Evolutionary conservation across 2,888 invertebrate genomes (phyloP).

Genomic region (Ochlodes sylvanus): DNA sequence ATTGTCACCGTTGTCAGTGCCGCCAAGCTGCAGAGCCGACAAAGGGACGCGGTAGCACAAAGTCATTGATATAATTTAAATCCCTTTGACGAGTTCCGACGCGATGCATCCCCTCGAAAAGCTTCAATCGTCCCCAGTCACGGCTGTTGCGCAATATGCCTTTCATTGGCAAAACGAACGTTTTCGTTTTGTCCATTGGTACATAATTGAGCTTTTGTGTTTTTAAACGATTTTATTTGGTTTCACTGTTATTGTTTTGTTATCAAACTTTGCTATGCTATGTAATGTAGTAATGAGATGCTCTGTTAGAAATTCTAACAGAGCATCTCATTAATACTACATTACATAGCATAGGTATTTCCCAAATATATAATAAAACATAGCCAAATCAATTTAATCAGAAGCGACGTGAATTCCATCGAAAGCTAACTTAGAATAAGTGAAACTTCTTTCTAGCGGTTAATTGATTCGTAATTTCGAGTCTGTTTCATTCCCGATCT

Average conservation of each 20-base stretch:
- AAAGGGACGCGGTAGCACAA: slow-evolving; percentile 78
- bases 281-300: no score
- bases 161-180: slow-evolving; percentile 10
- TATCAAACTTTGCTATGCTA: no score
- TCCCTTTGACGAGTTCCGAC: slow-evolving; percentile 73
- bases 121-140: slow-evolving; percentile 28
- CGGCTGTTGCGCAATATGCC: slow-evolving; percentile 28
- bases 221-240: background rate
- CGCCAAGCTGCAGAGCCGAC: slow-evolving; percentile 67
- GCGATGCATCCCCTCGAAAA: slow-evolving; percentile 62
- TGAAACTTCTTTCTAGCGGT: no score
- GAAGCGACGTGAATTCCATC: no score
- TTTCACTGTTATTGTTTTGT: background rate
- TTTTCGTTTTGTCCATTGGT: background rate
- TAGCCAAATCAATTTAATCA: no score
- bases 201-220: slow-evolving; percentile 7
- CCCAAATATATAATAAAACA: no score
- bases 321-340: no score
- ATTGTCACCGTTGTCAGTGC: slow-evolving; percentile 43
- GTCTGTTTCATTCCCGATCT: no score
- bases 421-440: no score
- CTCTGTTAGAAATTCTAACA: no score
- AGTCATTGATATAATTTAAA: slow-evolving; percentile 81
- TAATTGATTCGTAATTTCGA: no score
- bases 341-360: no score